Evolutionary conservation across 2,113 vertebrate genomes (phyloP).

Genomic region (Cryptotis parvus): DNA sequence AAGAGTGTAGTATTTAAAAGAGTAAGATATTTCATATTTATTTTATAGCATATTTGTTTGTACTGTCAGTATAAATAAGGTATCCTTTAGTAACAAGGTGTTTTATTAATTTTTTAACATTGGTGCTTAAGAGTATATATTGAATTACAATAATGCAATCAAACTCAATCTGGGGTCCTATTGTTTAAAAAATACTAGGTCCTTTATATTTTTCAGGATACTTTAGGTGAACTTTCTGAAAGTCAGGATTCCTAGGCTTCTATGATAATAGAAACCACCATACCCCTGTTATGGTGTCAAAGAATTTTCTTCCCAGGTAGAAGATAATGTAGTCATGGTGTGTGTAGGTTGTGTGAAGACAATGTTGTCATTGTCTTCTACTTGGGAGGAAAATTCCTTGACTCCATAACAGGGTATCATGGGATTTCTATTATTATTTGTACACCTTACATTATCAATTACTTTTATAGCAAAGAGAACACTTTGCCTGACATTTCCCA

Average conservation of each 20-base stretch:
- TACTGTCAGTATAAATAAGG: not conserved
- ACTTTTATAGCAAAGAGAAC: not conserved
- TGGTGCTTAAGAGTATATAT: not conserved
- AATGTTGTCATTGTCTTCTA: not conserved
- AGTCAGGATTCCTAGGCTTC: not conserved
- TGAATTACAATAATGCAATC: not conserved
- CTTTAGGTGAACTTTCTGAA: not conserved
- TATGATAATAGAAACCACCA: no score
- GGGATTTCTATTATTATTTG: not conserved
- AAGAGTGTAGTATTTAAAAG: no score
- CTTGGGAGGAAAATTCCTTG: no score
- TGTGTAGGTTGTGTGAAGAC: no score
- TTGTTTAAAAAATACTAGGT: not conserved
- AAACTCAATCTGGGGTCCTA: not conserved
- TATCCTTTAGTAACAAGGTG: conserved; percentile 11
- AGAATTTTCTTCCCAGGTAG: no score
- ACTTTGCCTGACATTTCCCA: not conserved
- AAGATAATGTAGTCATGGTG: no score
- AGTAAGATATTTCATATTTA: not conserved
- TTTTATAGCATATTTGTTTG: not conserved
- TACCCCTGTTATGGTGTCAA: no score
- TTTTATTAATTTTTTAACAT: not conserved
- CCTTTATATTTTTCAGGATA: not conserved
- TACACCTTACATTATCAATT: not conserved
- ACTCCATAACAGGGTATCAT: no score